Base-by-base conservation (phyloP, 1,140 invertebrate genomes). In the Maconellicoccus hirsutus region DNA sequence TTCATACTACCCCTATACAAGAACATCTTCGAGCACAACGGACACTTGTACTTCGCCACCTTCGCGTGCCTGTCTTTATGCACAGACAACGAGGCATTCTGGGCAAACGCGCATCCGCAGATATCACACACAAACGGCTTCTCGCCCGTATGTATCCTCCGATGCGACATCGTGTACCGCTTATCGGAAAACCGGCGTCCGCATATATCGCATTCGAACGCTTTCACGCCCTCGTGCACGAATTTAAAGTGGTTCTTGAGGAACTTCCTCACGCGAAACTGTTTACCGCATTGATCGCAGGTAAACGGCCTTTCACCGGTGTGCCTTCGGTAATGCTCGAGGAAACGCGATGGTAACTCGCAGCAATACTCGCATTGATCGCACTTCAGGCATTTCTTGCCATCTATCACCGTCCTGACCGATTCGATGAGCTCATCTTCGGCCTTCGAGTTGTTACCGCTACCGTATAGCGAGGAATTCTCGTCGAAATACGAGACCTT, bases 51-150 rank as follows among this genome's bases (percentile, higher is more conserved):
- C 21, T 6, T 3, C 16, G 16, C 4, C 52, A 22, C 21, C 21
- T 4, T 59, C 3, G 4, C 21, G 21, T 59, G 52, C 16, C 16
- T 59, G 16, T 59, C 6, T 19, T 22, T n/a, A 22, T 59, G 52
- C 4, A 16, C 16, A 4, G n/a, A n/a, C 21, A 59, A 22, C 4
- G 52, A 59, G 6, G 52, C 16, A 4, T 79, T 73, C 21, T 86
- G 81, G 0, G 85, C 80, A 78, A 89, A 89, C 16, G 82, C 82
- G 75, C 87, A 86, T 12, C 82, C 80, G 74, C 88, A 90, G 14
- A 86, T 78, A 66, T 81, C 79, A 75, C 84, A 85, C 59, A 80
- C 76, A 72, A 82, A 82, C 1, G 81, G 83, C 73, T 78, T 78
- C 42, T 82, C 80, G 1, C 82, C 82, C 0, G 81, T 82, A 74